Conservation (phyloP, 2,888 invertebrate genomes). For the Octonoba sinensis region DNA sequence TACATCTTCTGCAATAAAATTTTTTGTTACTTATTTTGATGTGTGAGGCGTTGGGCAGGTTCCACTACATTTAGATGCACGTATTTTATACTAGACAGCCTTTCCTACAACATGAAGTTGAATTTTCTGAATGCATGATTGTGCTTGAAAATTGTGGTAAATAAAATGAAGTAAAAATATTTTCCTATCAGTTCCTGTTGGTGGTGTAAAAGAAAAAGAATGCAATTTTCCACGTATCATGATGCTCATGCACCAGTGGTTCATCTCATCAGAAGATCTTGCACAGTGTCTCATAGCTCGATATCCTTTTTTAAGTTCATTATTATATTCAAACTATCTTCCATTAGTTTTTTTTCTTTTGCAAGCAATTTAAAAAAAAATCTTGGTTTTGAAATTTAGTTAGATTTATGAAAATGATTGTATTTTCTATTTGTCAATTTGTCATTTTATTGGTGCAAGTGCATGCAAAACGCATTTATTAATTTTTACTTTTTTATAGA, state of each 20-base stretch:
- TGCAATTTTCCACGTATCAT: conserved; percentile 72
- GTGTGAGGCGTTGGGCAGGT: too few relatives aligned
- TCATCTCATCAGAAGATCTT: conserved; percentile 72
- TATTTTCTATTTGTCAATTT: neutral
- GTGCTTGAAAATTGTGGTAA: neutral
- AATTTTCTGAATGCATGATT: neutral
- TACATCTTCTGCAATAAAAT: too few relatives aligned
- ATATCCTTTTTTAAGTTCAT: conserved; percentile 59
- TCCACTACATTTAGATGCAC: too few relatives aligned
- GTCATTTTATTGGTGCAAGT: too few relatives aligned
- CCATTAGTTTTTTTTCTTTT: neutral
- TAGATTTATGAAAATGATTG: too few relatives aligned
- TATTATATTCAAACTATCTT: neutral
- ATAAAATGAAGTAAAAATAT: neutral
- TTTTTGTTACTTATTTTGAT: too few relatives aligned
- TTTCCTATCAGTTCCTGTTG: conserved; percentile 69
- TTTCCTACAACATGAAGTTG: too few relatives aligned
- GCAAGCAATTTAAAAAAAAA: too few relatives aligned
- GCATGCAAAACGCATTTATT: too few relatives aligned
- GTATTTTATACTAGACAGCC: too few relatives aligned
- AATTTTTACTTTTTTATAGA: too few relatives aligned
- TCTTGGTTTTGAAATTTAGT: too few relatives aligned
- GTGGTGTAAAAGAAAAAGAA: conserved; percentile 68
- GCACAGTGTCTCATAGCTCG: conserved; percentile 70
- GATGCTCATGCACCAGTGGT: conserved; percentile 74